Percentiles rank a stretch among this genome's conserved stretches.
Evolutionary conservation across 1,140 invertebrate genomes (phyloP).

Genomic region (Brachionus paranguensis): DNA sequence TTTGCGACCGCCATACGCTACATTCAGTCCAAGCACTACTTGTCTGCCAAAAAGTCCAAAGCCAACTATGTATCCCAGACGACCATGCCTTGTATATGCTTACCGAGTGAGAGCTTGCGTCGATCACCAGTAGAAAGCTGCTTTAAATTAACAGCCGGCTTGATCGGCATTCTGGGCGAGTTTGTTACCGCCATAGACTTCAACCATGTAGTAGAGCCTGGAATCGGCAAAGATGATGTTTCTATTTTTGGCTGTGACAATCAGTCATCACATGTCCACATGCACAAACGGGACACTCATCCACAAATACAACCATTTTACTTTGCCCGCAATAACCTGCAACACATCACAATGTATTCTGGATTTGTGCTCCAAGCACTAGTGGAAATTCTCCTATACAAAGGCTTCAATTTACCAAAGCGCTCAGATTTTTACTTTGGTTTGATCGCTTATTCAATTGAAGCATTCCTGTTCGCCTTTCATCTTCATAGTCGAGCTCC

Average conservation of each 20-base stretch:
- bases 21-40: background rate
- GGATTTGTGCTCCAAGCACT: slow-evolving; percentile 55
- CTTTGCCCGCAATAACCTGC: slow-evolving; percentile 51
- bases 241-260: background rate
- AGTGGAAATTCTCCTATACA: slow-evolving; percentile 52
- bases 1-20: background rate
- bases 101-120: background rate
- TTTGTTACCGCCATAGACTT: slow-evolving; percentile 51
- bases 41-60: background rate
- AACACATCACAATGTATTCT: slow-evolving; percentile 61
- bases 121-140: slow-evolving; percentile 1
- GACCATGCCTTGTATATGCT: background rate
- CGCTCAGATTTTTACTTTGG: slow-evolving; percentile 54
- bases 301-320: slow-evolving; percentile 49
- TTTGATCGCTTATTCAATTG: slow-evolving; percentile 53
- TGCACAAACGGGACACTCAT: slow-evolving; percentile 39
- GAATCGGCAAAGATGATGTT: background rate
- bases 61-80: background rate
- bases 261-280: background rate
- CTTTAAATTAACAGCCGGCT: background rate
- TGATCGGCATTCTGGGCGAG: slow-evolving; percentile 45
- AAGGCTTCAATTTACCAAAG: slow-evolving; percentile 50
- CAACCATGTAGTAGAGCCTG: background rate
- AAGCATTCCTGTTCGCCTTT: slow-evolving; percentile 57
- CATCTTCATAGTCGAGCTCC: slow-evolving; percentile 57